Evolutionary conservation across 1,140 invertebrate genomes (phyloP), one percentile per base, ranked within the genome.

Genomic region (Hestina assimilis): DNA sequence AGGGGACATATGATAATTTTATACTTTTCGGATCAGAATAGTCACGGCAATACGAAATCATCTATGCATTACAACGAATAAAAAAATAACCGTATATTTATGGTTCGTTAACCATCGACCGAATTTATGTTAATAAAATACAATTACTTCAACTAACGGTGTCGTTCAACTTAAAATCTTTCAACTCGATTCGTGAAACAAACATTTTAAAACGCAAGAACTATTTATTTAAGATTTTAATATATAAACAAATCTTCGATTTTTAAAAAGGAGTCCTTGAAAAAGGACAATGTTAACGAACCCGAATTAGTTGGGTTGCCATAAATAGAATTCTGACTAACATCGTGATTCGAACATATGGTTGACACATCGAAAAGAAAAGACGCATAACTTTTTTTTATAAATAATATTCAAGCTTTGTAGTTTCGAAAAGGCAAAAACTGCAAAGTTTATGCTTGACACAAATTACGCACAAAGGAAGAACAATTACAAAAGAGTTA

Each of bases 91-190:
- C 21, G 47, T 72, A 69, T 74, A 53, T 74, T 75, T 66, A 70
- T 55, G 79, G 73, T 72, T 72, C 72, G 76, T 69, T 79, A 61
- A 52, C 15, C 72, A 63, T 59, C 66, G 60, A 70, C 70, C 69
- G 60, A 71, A 77, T 69, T 82, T 81, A 83, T 85, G 82, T 71
- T 81, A 85, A 83, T 85, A 78, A 74, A 35, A 83, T 79, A 75
- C 73, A 85, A 83, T 85, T 83, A 84, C 64, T 59, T 57, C 31
- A 28, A 63, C 61, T 51, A 52, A 61, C 45, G 57, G 62, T 66
- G 79, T 75, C 76, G 58, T 84, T 84, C 75, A 84, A 84, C 79
- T 75, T 66, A 38, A 63, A 59, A 65, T 47, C 40, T 50, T 59
- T 53, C 12, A 51, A 23, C n/a, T 20, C 14, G 14, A n/a, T 4